phyloP scores from a whole-genome alignment of 2,113 vertebrate genomes.

The Aegithalos caudatus region DNA sequence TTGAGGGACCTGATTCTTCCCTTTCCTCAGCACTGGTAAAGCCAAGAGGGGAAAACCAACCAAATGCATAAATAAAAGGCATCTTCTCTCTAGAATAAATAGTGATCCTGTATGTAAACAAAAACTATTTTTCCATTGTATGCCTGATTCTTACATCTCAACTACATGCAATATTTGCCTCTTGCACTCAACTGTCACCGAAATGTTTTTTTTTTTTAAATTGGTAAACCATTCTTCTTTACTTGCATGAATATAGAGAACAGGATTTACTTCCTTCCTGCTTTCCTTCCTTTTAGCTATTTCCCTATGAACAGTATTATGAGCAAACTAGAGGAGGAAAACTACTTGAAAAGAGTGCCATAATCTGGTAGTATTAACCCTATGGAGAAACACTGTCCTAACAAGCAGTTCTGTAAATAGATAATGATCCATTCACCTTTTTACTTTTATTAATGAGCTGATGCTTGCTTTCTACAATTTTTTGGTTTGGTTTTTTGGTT shows the following conservation, averaged over 20 bases:
- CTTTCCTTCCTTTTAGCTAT: neutral
- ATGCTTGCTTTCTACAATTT: neutral
- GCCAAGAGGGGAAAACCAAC: neutral
- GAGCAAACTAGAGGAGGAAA: neutral
- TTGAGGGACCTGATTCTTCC: accelerated
- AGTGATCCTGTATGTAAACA: neutral
- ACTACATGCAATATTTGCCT: neutral
- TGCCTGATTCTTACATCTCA: neutral
- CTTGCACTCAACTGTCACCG: neutral
- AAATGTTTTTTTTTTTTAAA: neutral
- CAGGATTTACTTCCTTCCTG: neutral
- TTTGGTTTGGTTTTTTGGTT: too few species aligned
- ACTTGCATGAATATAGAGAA: neutral
- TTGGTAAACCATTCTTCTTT: neutral
- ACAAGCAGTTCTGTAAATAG: neutral
- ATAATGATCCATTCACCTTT: neutral
- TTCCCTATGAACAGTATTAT: neutral
- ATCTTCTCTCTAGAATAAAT: neutral
- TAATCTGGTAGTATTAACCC: neutral
- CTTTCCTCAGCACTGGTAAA: neutral
- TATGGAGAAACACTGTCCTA: neutral
- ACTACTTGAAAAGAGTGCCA: neutral
- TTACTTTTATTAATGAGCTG: neutral
- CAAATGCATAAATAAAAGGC: neutral
- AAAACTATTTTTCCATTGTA: neutral